Conservation (phyloP, 1,140 invertebrate species). For the Micrasema minimum region DNA sequence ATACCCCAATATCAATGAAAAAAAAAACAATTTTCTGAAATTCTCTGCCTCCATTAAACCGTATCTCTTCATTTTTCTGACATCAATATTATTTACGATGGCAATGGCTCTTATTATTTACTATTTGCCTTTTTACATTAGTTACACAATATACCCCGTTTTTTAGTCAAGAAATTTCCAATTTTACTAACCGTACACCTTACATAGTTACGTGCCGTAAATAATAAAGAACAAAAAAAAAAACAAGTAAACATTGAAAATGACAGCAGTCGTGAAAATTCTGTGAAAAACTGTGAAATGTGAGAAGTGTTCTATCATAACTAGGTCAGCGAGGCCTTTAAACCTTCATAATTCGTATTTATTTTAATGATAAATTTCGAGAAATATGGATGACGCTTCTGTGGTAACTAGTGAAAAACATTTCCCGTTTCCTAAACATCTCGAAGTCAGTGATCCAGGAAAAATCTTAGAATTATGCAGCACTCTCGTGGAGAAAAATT, state of each 20-base stretch:
- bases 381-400: constrained; percentile 40
- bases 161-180: no score
- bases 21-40: no score
- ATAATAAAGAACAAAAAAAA: no score
- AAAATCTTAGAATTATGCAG: constrained; percentile 65
- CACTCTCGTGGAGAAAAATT: constrained; percentile 61
- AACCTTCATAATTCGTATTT: neutral
- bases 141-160: no score
- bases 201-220: no score
- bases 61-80: no score
- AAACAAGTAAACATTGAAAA: constrained; percentile 37
- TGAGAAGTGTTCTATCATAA: neutral
- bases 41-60: no score
- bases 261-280: constrained; percentile 30
- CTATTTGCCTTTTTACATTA: no score
- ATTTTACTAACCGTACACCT: no score
- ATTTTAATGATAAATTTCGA: constrained; percentile 16
- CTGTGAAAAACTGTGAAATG: constrained; percentile 25
- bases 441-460: constrained; percentile 63
- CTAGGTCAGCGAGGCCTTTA: constrained; percentile 11
- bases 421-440: constrained; percentile 6
- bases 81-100: no score
- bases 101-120: no score
- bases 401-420: constrained; percentile 12
- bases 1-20: no score